Evolutionary conservation across 2,113 vertebrate species (phyloP).

Genomic region (Lichenostomus cassidix): DNA sequence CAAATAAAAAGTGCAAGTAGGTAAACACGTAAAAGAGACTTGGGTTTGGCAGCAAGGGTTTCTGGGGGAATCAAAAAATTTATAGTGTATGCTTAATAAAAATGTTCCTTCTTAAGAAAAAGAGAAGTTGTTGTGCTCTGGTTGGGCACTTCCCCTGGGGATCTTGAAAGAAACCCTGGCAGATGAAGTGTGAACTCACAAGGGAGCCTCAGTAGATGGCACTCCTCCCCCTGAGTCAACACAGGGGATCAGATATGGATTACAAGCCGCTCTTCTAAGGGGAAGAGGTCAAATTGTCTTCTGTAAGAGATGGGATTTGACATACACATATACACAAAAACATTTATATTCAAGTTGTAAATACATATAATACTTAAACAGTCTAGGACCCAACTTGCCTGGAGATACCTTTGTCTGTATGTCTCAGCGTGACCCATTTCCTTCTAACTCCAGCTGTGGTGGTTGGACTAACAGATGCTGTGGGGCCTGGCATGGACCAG

Average conservation of each 20-base stretch:
- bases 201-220: constrained; percentile 2
- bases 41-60: neutral
- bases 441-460: neutral
- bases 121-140: neutral
- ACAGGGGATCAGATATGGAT: neutral
- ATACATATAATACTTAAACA: neutral
- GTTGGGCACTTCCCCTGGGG: neutral
- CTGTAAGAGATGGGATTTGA: neutral
- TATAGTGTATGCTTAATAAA: neutral
- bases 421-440: neutral
- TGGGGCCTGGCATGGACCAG: neutral
- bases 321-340: neutral
- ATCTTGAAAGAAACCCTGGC: neutral
- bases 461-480: neutral
- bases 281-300: neutral
- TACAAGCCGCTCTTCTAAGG: neutral
- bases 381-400: neutral
- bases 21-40: neutral
- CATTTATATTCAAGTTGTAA: neutral
- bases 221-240: neutral
- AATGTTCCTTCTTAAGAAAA: neutral
- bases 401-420: neutral
- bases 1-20: neutral
- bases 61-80: neutral
- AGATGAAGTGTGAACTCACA: neutral